These are phyloP conservation scores for Caenorhabditis sp. DNA, from an alignment of 2,888 invertebrate genomes.

Conservation along the genomic window DNA sequence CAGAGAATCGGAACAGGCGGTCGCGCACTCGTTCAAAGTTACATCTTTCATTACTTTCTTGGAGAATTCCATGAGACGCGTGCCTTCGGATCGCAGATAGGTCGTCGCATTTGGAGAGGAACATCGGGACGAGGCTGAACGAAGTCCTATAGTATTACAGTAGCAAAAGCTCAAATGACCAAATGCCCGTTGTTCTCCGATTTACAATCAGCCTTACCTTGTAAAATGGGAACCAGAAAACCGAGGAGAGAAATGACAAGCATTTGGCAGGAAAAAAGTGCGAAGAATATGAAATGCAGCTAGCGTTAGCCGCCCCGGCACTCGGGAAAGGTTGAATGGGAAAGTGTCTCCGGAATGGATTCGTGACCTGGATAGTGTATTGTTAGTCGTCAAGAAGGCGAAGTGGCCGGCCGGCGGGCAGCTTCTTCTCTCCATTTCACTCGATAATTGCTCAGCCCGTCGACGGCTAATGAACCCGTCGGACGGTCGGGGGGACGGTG, in stretches of 20 bases:
- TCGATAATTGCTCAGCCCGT: constrained; percentile 35
- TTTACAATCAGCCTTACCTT: constrained; percentile 42
- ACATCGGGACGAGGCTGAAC: constrained; percentile 56
- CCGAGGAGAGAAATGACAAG: constrained; percentile 41
- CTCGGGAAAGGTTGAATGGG: constrained; percentile 35
- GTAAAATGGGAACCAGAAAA: constrained; percentile 38
- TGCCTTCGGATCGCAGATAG: constrained; percentile 73
- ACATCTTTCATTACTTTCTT: constrained; percentile 67
- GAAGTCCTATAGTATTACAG: too few species aligned
- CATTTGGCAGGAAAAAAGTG: constrained; percentile 27
- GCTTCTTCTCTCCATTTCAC: constrained; percentile 25
- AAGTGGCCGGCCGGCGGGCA: constrained; percentile 15
- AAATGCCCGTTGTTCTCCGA: too few species aligned
- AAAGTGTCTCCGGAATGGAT: constrained; percentile 35
- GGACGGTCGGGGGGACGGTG: constrained; percentile 13
- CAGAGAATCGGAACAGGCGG: constrained; percentile 63
- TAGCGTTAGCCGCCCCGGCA: constrained; percentile 31
- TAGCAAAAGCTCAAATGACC: too few species aligned
- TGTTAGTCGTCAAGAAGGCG: constrained; percentile 37
- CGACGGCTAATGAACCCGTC: constrained; percentile 49
- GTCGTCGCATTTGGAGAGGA: constrained; percentile 69
- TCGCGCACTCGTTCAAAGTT: constrained; percentile 74
- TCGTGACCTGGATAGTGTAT: constrained; percentile 47
- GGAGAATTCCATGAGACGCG: constrained; percentile 71
- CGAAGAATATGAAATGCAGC: constrained; percentile 6